Base-by-base conservation (phyloP, 2,797 vertebrate genomes). In the Fistularia tabacaria region DNA sequence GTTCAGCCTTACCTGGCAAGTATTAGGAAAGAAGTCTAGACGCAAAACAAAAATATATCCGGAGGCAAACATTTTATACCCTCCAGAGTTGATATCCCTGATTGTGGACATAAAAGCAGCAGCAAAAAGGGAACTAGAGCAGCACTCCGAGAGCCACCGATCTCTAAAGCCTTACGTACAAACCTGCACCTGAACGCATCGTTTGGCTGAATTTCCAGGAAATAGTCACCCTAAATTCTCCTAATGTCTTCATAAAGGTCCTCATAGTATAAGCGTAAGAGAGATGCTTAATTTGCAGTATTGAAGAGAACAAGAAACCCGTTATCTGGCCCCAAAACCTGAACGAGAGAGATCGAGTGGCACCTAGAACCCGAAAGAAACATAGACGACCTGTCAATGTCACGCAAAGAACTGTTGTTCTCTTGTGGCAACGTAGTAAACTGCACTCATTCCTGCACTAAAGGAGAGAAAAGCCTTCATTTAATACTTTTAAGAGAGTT, bases 361-460 rank as follows among this genome's bases (percentile, higher is more conserved):
- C 25, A 25, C 25, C 25, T 5, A 25, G 25, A n/a, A n/a, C n/a
- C n/a, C n/a, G n/a, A n/a, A n/a, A n/a, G n/a, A 45, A 14, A 45
- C n/a, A 14, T 8, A 14, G 14, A 44, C 53, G 54, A 37, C 43
- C 9, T 39, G 47, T 53, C 53, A 49, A 8, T 50, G 53, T 54
- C 62, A 58, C 38, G 57, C 39, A 60, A 54, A 54, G 49, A 14
- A 64, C 64, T 73, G 69, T 61, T 67, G 58, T 75, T 53, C 73
- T 73, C 77, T 73, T 68, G 80, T 81, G 75, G 76, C 66, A 60
- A 64, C 45, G 51, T 40, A 1, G 36, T 56, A 57, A 66, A 82
- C 47, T 81, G 69, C 70, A 71, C 69, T 62, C 47, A 54, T 39
- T 49, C 40, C 36, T 37, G 43, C 43, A 54, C 38, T 43, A 47